Evolutionary conservation across 2,888 invertebrate genomes (phyloP), one percentile per base, ranked within the genome.

Genomic region (Epirrhoe tristata): DNA sequence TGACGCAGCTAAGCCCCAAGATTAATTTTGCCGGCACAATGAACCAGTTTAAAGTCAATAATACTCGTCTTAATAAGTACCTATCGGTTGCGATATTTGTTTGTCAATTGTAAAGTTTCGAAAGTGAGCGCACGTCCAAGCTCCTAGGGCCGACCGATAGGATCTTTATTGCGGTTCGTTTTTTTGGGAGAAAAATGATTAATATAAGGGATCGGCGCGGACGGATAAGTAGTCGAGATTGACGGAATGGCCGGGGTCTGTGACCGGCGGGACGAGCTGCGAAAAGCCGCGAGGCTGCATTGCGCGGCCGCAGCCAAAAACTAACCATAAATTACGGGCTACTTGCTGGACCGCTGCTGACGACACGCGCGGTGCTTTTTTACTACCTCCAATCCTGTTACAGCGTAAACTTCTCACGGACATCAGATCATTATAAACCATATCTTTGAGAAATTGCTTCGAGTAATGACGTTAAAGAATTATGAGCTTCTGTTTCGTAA

Each of bases 321-420:
- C 93, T 93, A 93, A 93, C 93, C 93, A 93, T 94, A 93, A 93
- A 93, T 93, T 93, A 93, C 93, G 83, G 88, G 87, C 90, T 87
- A 90, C 93, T 93, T 89, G 93, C 87, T 80, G 84, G 86, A 84
- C 88, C 82, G 82, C 87, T 81, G 84, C 78, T 82, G 88, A 85
- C 86, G 90, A 91, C 91, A 92, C 91, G 90, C 90, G 92, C 90
- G 82, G 76, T 67, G 75, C 81, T 87, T 91, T 91, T 90, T 90
- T 87, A 78, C 81, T 77, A 78, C 82, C 83, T 80, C 83, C 83
- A 86, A 88, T 91, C 91, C 90, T 90, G 90, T 90, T 91, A 89
- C 89, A 82, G 83, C 85, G 89, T 84, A 86, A 88, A 90, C 88
- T 90, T 91, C 90, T 90, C 92, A 91, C 90, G 90, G 86, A 86